Percentiles rank a stretch among this genome's conserved stretches.
phyloP scores from a whole-genome alignment of 1,140 invertebrate species.

The Polypedilum vanderplanki region DNA sequence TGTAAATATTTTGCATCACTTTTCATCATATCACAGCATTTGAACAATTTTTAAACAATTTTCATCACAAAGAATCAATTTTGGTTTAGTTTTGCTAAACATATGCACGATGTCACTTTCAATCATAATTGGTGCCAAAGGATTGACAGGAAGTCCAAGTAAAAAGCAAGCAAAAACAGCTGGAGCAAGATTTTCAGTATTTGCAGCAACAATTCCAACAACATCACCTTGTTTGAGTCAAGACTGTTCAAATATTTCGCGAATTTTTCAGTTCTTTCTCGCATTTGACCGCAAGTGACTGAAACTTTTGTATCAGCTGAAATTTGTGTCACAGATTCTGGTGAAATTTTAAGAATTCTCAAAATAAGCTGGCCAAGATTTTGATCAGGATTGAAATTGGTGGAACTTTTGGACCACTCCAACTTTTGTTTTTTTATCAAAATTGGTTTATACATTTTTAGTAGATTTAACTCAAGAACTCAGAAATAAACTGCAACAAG shows the following conservation, averaged over 20 bases:
- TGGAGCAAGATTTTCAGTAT: slow-evolving; percentile 37
- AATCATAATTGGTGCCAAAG: slow-evolving; percentile 35
- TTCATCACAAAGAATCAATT: slow-evolving; percentile 40
- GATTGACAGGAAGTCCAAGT: slow-evolving; percentile 38
- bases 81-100: slow-evolving; percentile 39
- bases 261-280: slow-evolving; percentile 27
- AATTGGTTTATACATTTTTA: not conserved
- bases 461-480: too few relatives aligned
- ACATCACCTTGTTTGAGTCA: slow-evolving; percentile 36
- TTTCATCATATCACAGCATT: slow-evolving; percentile 32
- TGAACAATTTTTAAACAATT: slow-evolving; percentile 36
- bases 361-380: not conserved
- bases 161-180: slow-evolving; percentile 38
- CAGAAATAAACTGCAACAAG: too few relatives aligned
- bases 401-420: not conserved
- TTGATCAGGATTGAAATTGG: not conserved
- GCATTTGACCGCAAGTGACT: not conserved
- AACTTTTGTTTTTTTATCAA: not conserved
- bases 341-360: slow-evolving; percentile 31
- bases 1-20: slow-evolving; percentile 33
- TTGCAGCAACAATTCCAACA: slow-evolving; percentile 37
- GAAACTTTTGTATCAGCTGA: not conserved
- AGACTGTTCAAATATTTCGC: slow-evolving; percentile 34
- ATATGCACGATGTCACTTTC: slow-evolving; percentile 38
- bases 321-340: not conserved